A percentile compares a stretch with the other conserved stretches of the same genome.
Conservation (phyloP, 2,888 invertebrate genomes). For the Drosophila infuscata region DNA sequence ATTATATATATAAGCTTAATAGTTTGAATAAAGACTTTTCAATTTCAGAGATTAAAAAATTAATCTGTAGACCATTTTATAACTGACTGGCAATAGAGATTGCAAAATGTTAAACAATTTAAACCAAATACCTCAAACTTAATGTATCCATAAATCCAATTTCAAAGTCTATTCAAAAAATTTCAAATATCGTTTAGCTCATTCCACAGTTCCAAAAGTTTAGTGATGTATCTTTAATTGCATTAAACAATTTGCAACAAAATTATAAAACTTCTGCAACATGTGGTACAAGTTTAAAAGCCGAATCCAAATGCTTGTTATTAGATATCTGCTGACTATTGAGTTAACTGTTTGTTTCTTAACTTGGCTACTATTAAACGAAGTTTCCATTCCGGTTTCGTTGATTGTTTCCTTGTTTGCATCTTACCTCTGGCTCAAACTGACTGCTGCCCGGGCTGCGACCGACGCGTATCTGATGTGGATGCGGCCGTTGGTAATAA, state of each 20-base stretch:
- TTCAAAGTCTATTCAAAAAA: not conserved
- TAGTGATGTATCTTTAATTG: not conserved
- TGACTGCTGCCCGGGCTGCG: conserved; percentile 83
- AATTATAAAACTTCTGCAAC: not conserved
- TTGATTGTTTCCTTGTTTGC: not conserved
- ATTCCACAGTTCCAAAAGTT: not conserved
- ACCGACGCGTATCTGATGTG: conserved; percentile 84
- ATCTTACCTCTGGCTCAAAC: conserved; percentile 74
- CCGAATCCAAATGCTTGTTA: not conserved
- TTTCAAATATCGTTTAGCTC: not conserved
- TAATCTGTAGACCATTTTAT: not conserved
- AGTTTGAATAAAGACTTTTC: not conserved
- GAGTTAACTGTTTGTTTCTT: not conserved
- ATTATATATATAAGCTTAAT: not conserved
- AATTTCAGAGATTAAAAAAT: not conserved
- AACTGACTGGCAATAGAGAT: no score
- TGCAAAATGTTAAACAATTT: no score
- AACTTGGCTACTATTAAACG: not conserved
- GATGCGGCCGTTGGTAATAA: conserved; percentile 70
- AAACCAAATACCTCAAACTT: no score
- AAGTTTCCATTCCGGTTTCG: not conserved
- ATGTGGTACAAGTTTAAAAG: not conserved
- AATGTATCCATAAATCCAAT: no score
- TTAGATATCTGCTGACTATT: not conserved
- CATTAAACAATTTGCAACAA: not conserved